Percentiles rank a stretch among this genome's conserved stretches.
These are phyloP conservation scores for Phymatocera aterrima DNA, from an alignment of 2,888 invertebrate species.

Conservation along the genomic window DNA sequence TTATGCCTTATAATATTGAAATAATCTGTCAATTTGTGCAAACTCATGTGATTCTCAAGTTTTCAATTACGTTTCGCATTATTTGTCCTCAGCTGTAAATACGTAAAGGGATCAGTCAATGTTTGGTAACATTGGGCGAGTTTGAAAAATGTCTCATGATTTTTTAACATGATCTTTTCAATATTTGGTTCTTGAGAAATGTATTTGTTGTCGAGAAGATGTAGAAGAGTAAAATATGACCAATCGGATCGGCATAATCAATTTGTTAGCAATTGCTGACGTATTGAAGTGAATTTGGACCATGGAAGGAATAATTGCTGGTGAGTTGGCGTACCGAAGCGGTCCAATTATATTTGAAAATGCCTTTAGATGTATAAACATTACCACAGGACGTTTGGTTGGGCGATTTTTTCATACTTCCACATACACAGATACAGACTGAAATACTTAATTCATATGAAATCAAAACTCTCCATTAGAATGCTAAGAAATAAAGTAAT, in stretches of 20 bases:
- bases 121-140: conserved; percentile 50
- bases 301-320: background rate
- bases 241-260: background rate
- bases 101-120: background rate
- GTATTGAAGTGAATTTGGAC: background rate
- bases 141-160: conserved; percentile 63
- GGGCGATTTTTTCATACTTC: conserved; percentile 26
- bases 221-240: conserved; percentile 22
- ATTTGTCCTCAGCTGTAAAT: background rate
- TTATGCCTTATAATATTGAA: conserved; percentile 28
- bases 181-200: conserved; percentile 60
- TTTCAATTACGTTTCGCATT: conserved; percentile 10
- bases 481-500: conserved; percentile 32
- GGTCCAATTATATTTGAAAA: background rate
- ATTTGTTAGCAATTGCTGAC: background rate
- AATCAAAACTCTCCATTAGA: conserved; percentile 43
- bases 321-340: background rate
- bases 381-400: conserved; percentile 17
- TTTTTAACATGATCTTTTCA: conserved; percentile 63
- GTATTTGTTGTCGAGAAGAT: conserved; percentile 48
- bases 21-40: conserved; percentile 32
- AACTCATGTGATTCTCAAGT: conserved; percentile 7
- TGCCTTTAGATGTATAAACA: conserved; percentile 26
- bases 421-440: conserved; percentile 39
- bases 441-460: conserved; percentile 33